phyloP scores from a whole-genome alignment of 2,797 vertebrate species.

The Gallinago nigripennis region DNA sequence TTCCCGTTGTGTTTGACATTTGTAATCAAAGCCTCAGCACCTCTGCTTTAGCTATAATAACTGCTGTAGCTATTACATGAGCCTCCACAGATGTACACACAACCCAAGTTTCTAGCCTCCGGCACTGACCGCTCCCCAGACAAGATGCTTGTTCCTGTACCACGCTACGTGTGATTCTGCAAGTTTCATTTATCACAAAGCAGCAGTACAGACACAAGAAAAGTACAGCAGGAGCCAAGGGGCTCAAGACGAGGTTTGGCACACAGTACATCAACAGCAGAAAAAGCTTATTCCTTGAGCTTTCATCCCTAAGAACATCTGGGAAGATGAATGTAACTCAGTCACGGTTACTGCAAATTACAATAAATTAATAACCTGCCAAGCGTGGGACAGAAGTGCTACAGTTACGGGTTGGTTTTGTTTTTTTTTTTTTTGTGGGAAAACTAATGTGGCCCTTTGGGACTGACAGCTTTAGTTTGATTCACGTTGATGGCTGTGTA shows the following conservation, averaged over 20 bases:
- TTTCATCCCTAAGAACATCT: constrained; percentile 62
- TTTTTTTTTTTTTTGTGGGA: neutral
- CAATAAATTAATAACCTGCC: constrained; percentile 54
- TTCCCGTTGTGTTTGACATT: constrained; percentile 49
- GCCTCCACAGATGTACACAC: constrained; percentile 45
- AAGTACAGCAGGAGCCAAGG: constrained; percentile 53
- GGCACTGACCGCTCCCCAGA: constrained; percentile 61
- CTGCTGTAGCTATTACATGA: constrained; percentile 41
- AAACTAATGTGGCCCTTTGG: constrained; percentile 5
- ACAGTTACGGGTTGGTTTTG: neutral
- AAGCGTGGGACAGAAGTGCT: constrained; percentile 43
- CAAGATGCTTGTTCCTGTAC: constrained; percentile 51
- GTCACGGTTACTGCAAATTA: constrained; percentile 56
- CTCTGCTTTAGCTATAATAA: constrained; percentile 55
- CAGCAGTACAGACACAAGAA: constrained; percentile 47
- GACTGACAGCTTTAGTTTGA: neutral
- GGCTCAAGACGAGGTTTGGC: constrained; percentile 59
- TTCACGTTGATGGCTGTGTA: neutral
- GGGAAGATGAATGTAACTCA: constrained; percentile 57
- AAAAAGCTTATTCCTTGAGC: constrained; percentile 55
- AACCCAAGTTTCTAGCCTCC: constrained; percentile 54
- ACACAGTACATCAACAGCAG: constrained; percentile 43
- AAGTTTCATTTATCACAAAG: constrained; percentile 52
- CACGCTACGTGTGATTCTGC: constrained; percentile 46
- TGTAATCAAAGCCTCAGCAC: constrained; percentile 57